These are phyloP conservation scores for Pteria penguin DNA, from an alignment of 2,888 invertebrate genomes.

Conservation along the genomic window DNA sequence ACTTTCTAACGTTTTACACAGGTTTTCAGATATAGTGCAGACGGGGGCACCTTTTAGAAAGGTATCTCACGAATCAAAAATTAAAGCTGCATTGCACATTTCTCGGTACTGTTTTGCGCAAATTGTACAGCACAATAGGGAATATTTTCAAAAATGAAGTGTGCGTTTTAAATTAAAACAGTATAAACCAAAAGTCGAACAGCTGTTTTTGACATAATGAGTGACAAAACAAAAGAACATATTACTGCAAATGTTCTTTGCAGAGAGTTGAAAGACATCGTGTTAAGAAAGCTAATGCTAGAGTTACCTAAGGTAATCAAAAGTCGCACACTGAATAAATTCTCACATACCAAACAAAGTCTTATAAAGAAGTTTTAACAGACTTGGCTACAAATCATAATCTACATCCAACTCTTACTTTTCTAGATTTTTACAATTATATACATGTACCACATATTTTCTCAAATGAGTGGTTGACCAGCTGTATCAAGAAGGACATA, in stretches of 20 bases:
- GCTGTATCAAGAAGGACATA: not conserved
- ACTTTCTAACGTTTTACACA: too few relatives aligned
- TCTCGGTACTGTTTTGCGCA: too few relatives aligned
- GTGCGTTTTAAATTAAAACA: not conserved
- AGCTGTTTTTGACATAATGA: not conserved
- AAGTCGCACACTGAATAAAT: not conserved
- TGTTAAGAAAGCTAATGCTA: not conserved
- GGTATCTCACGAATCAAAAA: too few relatives aligned
- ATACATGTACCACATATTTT: not conserved
- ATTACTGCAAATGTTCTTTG: not conserved
- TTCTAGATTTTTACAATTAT: not conserved
- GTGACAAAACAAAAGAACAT: not conserved
- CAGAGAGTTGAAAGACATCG: not conserved
- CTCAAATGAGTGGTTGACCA: not conserved
- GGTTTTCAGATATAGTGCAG: too few relatives aligned
- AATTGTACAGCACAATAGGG: not conserved
- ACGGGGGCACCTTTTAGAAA: too few relatives aligned
- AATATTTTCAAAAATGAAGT: conserved; percentile 1
- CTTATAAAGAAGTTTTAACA: not conserved
- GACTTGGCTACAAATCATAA: not conserved
- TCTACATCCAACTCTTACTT: too few relatives aligned
- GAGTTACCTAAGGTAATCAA: not conserved
- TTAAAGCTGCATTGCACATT: too few relatives aligned
- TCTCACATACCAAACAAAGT: not conserved
- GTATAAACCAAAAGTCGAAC: not conserved